Base-by-base conservation (phyloP, 2,113 vertebrate species). In the Edolisoma coerulescens region DNA sequence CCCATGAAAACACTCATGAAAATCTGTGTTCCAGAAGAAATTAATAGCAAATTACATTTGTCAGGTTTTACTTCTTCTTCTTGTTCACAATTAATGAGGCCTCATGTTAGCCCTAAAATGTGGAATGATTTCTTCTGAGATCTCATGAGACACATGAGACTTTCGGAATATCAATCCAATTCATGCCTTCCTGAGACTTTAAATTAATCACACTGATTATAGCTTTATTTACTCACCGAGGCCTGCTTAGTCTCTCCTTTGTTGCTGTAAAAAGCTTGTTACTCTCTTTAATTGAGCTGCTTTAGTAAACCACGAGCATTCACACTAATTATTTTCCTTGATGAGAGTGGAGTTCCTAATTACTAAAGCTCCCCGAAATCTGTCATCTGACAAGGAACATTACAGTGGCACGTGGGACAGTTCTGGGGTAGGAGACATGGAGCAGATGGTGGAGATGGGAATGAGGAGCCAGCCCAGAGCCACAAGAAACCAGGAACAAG, bases 191-290 rank as follows among this genome's bases (percentile, higher is more conserved):
- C 93, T 52, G 45, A 97, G 95, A 96, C 86, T 96, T 95, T 89
- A 95, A 98, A 98, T 98, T 97, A 98, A 98, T 98, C 97, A 97
- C 93, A 64, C 94, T 97, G 96, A 98, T 98, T 98, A 97, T 91
- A 95, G 94, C 96, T 98, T 98, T 98, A 98, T 98, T 98, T 98
- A 98, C 96, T 97, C 94, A 96, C 97, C 87, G 90, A 93, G 96
- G 97, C 97, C 95, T 90, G 95, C 78, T 96, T 97, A 98, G 95
- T 89, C 89, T 92, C 91, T 85, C 95, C 93, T 97, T 97, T 95
- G 97, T 95, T 96, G 96, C 96, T 96, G 95, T 94, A 97, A 98
- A 98, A 98, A 91, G 97, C 96, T 84, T 90, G 98, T 98, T 97
- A 97, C 90, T 97, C 95, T 96, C 96, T 96, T 97, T 98, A 98